Conservation (phyloP, 2,113 vertebrate genomes). For the Phrynosoma blainvillii region DNA sequence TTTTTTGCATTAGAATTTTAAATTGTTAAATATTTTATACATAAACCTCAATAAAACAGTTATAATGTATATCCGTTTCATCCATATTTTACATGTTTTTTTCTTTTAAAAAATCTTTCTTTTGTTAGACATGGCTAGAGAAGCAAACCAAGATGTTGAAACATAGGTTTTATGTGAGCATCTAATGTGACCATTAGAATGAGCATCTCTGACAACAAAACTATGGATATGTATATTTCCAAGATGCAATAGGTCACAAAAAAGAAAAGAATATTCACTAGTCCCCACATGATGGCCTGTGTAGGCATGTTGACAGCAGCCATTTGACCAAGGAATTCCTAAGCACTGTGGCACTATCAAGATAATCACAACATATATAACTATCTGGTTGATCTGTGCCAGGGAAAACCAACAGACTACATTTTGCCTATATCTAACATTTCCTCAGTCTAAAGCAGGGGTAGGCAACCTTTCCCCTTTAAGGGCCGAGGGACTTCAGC, state of each 20-base stretch:
- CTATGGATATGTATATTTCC: not conserved
- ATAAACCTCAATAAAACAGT: conserved; percentile 63
- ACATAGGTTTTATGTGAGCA: too few relatives aligned
- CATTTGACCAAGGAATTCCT: not conserved
- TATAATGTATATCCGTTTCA: not conserved
- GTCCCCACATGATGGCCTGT: not conserved
- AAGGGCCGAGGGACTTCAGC: too few relatives aligned
- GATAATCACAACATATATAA: not conserved
- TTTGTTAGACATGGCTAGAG: not conserved
- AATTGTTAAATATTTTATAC: conserved; percentile 55
- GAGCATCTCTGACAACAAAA: not conserved
- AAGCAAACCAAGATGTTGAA: not conserved
- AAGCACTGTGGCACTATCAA: not conserved
- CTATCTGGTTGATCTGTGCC: not conserved
- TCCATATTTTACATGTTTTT: not conserved
- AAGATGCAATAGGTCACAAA: not conserved
- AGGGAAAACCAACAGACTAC: not conserved
- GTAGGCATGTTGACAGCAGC: not conserved
- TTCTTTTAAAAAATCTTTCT: not conserved
- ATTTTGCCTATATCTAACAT: too few relatives aligned
- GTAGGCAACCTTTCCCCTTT: too few relatives aligned
- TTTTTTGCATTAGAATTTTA: conserved; percentile 52
- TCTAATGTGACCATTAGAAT: too few relatives aligned
- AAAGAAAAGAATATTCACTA: not conserved
- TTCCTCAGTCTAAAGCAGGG: too few relatives aligned